Conservation (phyloP, 2,888 invertebrate species). For the Cheilosia grossa region DNA sequence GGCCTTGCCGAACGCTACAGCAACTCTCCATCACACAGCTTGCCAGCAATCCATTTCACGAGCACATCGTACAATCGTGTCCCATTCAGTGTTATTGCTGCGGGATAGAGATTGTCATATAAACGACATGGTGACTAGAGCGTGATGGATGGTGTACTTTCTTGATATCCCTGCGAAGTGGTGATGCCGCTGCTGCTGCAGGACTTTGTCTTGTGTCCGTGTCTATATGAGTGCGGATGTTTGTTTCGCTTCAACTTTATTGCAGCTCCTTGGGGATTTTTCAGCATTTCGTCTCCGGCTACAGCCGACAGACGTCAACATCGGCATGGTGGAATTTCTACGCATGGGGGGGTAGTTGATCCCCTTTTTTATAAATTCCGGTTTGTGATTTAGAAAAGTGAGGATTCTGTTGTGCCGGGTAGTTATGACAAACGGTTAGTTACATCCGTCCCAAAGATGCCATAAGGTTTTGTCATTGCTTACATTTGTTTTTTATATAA, state of each 20-base stretch:
- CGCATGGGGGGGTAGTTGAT: conserved; percentile 6
- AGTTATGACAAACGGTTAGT: conserved; percentile 36
- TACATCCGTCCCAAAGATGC: conserved; percentile 39
- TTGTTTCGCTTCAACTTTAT: conserved; percentile 61
- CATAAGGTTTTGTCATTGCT: conserved; percentile 39
- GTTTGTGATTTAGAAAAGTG: conserved; percentile 33
- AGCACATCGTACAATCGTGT: conserved; percentile 58
- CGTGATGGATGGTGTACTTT: conserved; percentile 28
- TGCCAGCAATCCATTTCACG: conserved; percentile 66
- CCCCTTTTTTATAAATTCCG: conserved; percentile 3
- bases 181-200: not conserved
- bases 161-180: conserved; percentile 52
- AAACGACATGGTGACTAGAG: conserved; percentile 42
- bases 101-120: conserved; percentile 70
- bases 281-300: conserved; percentile 40
- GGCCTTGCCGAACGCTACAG: conserved; percentile 27
- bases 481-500: conserved; percentile 28
- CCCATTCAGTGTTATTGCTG: conserved; percentile 69
- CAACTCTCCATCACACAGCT: conserved; percentile 27
- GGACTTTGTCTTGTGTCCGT: not conserved
- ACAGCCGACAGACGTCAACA: conserved; percentile 1
- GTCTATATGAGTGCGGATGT: conserved; percentile 28
- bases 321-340: not conserved
- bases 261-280: conserved; percentile 41
- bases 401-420: not conserved